A percentile compares a stretch with the other conserved stretches of the same genome.
These are phyloP conservation scores for Tipula lateralis DNA, from an alignment of 2,888 invertebrate genomes.

Conservation along the genomic window DNA sequence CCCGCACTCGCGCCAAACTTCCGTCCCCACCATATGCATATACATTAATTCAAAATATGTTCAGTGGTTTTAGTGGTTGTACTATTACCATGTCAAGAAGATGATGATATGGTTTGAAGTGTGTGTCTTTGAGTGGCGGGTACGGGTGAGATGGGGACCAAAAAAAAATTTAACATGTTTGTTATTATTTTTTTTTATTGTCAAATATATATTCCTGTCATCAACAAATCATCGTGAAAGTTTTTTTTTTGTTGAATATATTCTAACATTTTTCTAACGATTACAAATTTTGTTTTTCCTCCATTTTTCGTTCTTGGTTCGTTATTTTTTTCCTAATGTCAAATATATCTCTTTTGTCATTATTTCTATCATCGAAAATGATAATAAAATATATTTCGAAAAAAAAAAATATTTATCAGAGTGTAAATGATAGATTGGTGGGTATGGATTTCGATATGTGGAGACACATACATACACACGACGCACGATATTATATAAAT, in stretches of 20 bases:
- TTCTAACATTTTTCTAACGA: slow-evolving; percentile 19
- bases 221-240: slow-evolving; percentile 7
- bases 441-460: slow-evolving; percentile 19
- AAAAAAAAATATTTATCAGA: not conserved
- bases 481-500: not conserved
- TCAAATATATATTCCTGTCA: slow-evolving; percentile 24
- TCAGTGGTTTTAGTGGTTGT: not conserved
- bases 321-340: not conserved
- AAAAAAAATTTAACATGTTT: not conserved
- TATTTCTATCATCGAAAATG: slow-evolving; percentile 24
- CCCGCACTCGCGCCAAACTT: not conserved
- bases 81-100: slow-evolving; percentile 5
- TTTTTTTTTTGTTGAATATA: not conserved
- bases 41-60: not conserved
- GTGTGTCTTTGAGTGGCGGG: not conserved
- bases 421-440: slow-evolving; percentile 24
- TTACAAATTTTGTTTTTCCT: slow-evolving; percentile 19
- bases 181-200: not conserved
- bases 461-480: not conserved
- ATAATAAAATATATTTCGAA: not conserved
- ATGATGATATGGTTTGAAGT: not conserved
- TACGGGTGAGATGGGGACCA: slow-evolving; percentile 2
- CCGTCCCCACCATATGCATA: not conserved
- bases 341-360: slow-evolving; percentile 15
- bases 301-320: not conserved